These are phyloP conservation scores for Rhabdophis nuchalis DNA, from an alignment of 2,797 vertebrate genomes.

Conservation along the genomic window DNA sequence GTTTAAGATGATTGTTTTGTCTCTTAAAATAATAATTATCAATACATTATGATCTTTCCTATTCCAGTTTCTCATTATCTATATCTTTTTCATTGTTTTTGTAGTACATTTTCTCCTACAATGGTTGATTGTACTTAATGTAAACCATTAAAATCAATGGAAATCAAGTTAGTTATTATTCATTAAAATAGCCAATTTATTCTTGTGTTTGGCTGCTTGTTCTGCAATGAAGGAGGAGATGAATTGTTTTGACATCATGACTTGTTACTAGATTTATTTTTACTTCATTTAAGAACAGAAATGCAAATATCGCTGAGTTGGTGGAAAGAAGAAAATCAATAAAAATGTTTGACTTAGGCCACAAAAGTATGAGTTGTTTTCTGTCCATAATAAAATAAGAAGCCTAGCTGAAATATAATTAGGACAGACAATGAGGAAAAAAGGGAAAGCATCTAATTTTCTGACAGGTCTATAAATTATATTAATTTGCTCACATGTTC, in stretches of 20 bases:
- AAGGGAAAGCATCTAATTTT: neutral
- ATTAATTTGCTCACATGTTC: neutral
- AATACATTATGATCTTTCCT: neutral
- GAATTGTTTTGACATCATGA: neutral
- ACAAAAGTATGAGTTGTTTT: neutral
- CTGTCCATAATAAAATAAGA: neutral
- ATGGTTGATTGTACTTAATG: neutral
- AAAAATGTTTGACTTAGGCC: neutral
- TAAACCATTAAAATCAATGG: neutral
- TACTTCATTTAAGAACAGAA: neutral
- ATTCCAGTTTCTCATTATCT: neutral
- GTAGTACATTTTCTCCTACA: neutral
- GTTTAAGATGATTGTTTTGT: neutral
- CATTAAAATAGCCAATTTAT: neutral
- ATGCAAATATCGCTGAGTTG: neutral
- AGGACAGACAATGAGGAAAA: neutral
- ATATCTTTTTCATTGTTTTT: neutral
- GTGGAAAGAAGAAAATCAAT: neutral
- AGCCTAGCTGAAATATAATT: neutral
- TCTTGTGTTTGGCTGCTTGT: neutral
- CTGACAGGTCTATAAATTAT: neutral
- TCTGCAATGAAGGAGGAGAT: neutral
- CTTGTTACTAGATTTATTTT: neutral
- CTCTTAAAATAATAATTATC: neutral
- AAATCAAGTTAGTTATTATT: neutral